Evolutionary conservation across 2,888 invertebrate species (phyloP).

Genomic region (Drosophila testacea): DNA sequence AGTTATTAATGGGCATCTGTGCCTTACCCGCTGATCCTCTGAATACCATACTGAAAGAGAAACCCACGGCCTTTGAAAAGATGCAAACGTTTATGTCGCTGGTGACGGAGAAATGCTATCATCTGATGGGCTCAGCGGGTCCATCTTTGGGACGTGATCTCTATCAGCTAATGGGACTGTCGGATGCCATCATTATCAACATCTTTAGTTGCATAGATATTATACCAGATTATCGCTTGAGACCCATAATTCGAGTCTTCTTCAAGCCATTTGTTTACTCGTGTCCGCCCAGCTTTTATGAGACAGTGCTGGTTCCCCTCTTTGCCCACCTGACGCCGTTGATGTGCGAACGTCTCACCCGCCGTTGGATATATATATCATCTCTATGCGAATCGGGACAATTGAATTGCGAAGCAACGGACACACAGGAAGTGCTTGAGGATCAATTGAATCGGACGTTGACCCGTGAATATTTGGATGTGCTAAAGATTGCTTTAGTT

Average conservation of each 20-base stretch:
- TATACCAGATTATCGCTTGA: conserved; percentile 94
- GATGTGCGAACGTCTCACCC: conserved; percentile 89
- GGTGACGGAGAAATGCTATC: conserved; percentile 93
- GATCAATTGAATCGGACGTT: conserved; percentile 94
- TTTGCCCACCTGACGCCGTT: conserved; percentile 91
- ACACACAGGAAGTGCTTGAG: conserved; percentile 91
- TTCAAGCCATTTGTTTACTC: conserved; percentile 94
- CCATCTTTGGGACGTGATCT: conserved; percentile 94
- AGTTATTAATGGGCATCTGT: conserved; percentile 89
- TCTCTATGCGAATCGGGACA: conserved; percentile 91
- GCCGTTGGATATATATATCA: conserved; percentile 92
- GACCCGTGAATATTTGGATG: conserved; percentile 94
- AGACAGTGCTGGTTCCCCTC: conserved; percentile 91
- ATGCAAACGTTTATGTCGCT: conserved; percentile 94
- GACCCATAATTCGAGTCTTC: conserved; percentile 93
- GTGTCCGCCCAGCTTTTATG: conserved; percentile 93
- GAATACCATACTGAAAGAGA: conserved; percentile 85
- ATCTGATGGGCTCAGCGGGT: conserved; percentile 92
- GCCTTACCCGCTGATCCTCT: conserved; percentile 85
- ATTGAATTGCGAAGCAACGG: conserved; percentile 90
- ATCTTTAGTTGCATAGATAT: conserved; percentile 86
- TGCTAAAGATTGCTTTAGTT: conserved; percentile 91
- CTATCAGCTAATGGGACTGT: conserved; percentile 91
- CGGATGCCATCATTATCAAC: conserved; percentile 90
- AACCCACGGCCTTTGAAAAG: conserved; percentile 89